phyloP scores from a whole-genome alignment of 1,140 invertebrate genomes.

The Drusus annulatus region DNA sequence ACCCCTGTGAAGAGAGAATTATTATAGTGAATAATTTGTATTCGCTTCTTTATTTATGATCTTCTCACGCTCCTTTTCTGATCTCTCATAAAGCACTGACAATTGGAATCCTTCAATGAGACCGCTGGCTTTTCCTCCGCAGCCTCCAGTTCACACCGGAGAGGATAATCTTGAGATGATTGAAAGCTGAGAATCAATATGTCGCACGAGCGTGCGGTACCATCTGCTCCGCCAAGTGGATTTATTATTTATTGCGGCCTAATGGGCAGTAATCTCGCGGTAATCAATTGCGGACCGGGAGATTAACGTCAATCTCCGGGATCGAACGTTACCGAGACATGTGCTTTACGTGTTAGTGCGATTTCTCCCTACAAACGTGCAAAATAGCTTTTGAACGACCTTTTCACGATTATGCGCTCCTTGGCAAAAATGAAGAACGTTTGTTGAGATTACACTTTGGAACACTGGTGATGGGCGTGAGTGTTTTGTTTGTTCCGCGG shows the following conservation, averaged over 20 bases:
- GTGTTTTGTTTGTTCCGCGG: no score
- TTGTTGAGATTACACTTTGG: no score
- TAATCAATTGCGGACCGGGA: conserved; percentile 53
- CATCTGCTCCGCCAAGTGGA: conserved; percentile 50
- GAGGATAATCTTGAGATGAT: conserved; percentile 52
- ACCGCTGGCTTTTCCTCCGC: neutral
- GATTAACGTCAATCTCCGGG: conserved; percentile 52
- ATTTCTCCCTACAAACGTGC: conserved; percentile 10
- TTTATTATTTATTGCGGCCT: conserved; percentile 58
- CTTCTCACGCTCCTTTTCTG: conserved; percentile 40
- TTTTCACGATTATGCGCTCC: neutral
- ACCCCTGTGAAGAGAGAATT: no score
- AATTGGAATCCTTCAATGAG: conserved; percentile 22
- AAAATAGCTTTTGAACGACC: neutral
- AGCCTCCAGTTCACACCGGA: neutral
- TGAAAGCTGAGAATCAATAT: conserved; percentile 56
- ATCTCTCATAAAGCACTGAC: conserved; percentile 25
- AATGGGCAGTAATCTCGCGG: conserved; percentile 53
- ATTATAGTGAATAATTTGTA: no score
- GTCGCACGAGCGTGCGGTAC: conserved; percentile 42
- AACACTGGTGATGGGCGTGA: no score
- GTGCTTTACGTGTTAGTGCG: neutral
- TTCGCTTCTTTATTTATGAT: neutral
- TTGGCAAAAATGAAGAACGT: no score
- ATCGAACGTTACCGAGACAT: conserved; percentile 24